Evolutionary conservation across 2,888 invertebrate genomes (phyloP).

Genomic region (Eubasilissa splendida): DNA sequence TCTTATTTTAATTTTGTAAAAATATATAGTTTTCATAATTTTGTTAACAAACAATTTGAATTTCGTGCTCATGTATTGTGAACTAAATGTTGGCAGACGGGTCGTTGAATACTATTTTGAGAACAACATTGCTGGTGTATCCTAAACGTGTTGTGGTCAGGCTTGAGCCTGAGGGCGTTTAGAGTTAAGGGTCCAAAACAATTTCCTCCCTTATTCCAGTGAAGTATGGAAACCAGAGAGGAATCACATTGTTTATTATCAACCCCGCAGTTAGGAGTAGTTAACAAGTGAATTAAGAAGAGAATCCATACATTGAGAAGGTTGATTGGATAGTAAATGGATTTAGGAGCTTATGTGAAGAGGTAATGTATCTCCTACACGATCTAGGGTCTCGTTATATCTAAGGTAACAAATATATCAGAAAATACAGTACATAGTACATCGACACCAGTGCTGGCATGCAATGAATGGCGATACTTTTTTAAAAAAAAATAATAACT

Average conservation of each 20-base stretch:
- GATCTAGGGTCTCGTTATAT: neutral
- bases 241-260: slow-evolving; percentile 34
- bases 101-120: no score
- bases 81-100: no score
- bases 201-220: slow-evolving; percentile 10
- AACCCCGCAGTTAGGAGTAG: slow-evolving; percentile 10
- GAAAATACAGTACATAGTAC: no score
- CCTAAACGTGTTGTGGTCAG: slow-evolving; percentile 47
- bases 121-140: neutral
- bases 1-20: no score
- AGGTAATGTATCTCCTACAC: slow-evolving; percentile 3
- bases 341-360: neutral
- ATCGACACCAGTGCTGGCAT: no score
- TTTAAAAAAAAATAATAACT: neutral
- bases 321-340: slow-evolving; percentile 21
- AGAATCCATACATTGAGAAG: slow-evolving; percentile 5
- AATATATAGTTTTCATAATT: no score
- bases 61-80: no score
- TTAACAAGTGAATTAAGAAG: slow-evolving; percentile 32
- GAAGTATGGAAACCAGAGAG: slow-evolving; percentile 35
- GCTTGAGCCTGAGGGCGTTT: slow-evolving; percentile 11
- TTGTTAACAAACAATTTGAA: no score
- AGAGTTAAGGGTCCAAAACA: slow-evolving; percentile 16
- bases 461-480: no score
- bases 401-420: neutral